A percentile compares a stretch with the other conserved stretches of the same genome.
Evolutionary conservation across 1,140 invertebrate species (phyloP).

Genomic region (Dendroctonus ponderosae): DNA sequence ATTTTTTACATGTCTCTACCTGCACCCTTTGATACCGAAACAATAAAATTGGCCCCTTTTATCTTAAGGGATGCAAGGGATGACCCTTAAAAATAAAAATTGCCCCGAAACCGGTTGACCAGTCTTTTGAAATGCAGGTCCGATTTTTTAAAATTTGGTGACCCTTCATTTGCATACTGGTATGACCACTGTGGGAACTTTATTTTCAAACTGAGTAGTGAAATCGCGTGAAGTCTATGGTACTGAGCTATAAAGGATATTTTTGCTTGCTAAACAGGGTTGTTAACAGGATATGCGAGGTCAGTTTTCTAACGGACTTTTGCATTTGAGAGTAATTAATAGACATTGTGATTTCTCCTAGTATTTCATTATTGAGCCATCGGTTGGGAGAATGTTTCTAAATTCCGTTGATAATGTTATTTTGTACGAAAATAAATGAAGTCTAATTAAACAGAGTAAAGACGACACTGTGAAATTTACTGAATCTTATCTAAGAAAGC

Average conservation of each 20-base stretch:
- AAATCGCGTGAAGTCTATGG: too few species aligned
- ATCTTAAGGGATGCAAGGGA: conserved; percentile 20
- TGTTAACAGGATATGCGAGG: not conserved
- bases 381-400: too few species aligned
- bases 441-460: not conserved
- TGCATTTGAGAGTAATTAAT: not conserved
- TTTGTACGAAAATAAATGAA: too few species aligned
- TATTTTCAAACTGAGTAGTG: not conserved
- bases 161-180: conserved; percentile 40
- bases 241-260: conserved; percentile 3
- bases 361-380: too few species aligned
- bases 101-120: conserved; percentile 28
- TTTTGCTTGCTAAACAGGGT: conserved; percentile 1
- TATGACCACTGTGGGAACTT: conserved; percentile 37
- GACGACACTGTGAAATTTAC: conserved; percentile 7
- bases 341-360: too few species aligned
- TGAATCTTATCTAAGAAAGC: conserved; percentile 12
- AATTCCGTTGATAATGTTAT: too few species aligned
- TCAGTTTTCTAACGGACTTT: conserved; percentile 19
- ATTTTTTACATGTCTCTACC: conserved; percentile 19
- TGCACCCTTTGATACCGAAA: not conserved
- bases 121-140: conserved; percentile 4
- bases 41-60: conserved; percentile 12
- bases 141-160: conserved; percentile 32
- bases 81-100: conserved; percentile 28